Evolutionary conservation across 2,888 invertebrate genomes (phyloP), one percentile per base, ranked within the genome.

Genomic region (Octonoba sinensis): DNA sequence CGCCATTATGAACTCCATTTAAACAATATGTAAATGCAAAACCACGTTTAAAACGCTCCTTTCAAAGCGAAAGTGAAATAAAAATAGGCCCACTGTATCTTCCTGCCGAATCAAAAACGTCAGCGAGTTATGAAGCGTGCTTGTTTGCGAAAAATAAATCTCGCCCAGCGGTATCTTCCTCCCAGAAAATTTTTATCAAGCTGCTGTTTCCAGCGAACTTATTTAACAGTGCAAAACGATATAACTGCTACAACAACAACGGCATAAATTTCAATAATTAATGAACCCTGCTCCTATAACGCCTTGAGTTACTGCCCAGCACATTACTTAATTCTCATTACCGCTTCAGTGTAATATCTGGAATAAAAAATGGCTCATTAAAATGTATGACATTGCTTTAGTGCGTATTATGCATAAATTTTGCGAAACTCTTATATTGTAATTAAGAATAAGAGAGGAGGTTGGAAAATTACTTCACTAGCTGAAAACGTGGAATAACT

Each of bases 251-350:
- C 22, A 59, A 22, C 22, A 54, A 62, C 69, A 69, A n/a, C 44
- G 24, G 76, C 76, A 77, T 77, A 77, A 77, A 77, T 77, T 76
- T 77, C 62, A 77, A 77, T 77, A 77, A 77, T 77, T 77, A 77
- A 77, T 77, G 76, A 64, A 70, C 27, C 18, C 16, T 60, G 36
- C 36, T 62, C 46, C 46, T 20, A 24, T 4, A 46, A 71, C 49
- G 57, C 18, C 65, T 54, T 51, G 15, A 73, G 36, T 27, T 73
- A 47, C 47, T 16, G 62, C 8, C 24, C 20, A 24, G 49, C 72
- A 62, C 18, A 57, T 77, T 77, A 77, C 76, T 64, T 77, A 77
- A 77, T 77, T 70, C 76, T 77, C 69, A 77, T 77, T 77, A 77
- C 59, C 51, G n/a, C 18, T 13, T 36, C 56, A 1, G 56, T 24